Percentiles rank a stretch among this genome's conserved stretches.
Conservation (phyloP, 1,140 invertebrate species). For the Nasonia longicornis region DNA sequence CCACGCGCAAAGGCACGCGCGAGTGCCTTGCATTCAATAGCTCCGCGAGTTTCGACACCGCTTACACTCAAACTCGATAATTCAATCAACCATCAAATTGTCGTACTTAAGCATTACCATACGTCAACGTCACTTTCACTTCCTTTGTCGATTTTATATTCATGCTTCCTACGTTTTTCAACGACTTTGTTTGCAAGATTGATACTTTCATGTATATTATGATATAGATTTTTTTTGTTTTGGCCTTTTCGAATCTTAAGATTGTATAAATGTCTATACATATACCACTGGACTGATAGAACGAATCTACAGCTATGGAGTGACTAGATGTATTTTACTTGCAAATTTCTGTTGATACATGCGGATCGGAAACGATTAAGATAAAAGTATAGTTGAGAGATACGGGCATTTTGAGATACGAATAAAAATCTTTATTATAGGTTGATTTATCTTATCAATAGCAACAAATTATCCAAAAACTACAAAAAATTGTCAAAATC, state of each 20-base stretch:
- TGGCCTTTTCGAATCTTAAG: not conserved
- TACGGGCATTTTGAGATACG: too few species aligned
- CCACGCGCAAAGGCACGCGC: not conserved
- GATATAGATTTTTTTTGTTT: too few species aligned
- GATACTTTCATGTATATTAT: not conserved
- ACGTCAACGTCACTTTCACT: conserved; percentile 41
- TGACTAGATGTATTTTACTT: not conserved
- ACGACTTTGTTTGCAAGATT: not conserved
- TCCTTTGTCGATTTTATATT: conserved; percentile 35
- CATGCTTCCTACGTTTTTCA: conserved; percentile 20
- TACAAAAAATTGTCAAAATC: too few species aligned
- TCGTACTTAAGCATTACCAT: conserved; percentile 36
- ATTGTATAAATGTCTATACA: not conserved
- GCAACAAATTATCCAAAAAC: too few species aligned
- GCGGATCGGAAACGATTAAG: too few species aligned
- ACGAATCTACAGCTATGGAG: not conserved
- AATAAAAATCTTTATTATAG: too few species aligned
- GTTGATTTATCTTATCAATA: too few species aligned
- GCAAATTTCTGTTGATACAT: not conserved
- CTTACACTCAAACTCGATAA: conserved; percentile 33
- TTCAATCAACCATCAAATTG: conserved; percentile 38
- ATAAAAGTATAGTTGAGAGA: too few species aligned
- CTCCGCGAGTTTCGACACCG: conserved; percentile 6
- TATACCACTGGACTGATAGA: too few species aligned
- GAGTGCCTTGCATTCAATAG: not conserved